Evolutionary conservation across 2,888 invertebrate genomes (phyloP).

Genomic region (Xanthia icteritia): DNA sequence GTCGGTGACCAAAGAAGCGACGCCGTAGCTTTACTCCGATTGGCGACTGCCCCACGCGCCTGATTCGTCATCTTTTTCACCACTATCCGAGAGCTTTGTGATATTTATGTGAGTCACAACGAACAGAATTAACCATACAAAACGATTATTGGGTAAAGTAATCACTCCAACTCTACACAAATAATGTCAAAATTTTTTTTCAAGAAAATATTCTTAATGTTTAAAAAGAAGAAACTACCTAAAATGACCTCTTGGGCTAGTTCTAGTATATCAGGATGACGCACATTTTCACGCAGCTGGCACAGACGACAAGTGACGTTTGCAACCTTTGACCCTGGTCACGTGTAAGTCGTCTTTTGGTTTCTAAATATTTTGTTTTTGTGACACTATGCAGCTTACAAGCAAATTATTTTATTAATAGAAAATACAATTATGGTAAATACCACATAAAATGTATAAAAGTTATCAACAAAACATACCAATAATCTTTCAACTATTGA

Average conservation of each 20-base stretch:
- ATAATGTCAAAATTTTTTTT: too few relatives aligned
- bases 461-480: conserved; percentile 23
- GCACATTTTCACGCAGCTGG: conserved; percentile 61
- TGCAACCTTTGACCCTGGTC: conserved; percentile 73
- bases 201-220: not conserved
- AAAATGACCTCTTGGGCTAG: conserved; percentile 31
- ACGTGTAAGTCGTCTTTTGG: conserved; percentile 60
- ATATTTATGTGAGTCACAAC: conserved; percentile 70
- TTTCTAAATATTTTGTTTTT: conserved; percentile 18
- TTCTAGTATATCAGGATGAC: conserved; percentile 49
- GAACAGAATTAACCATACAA: conserved; percentile 17
- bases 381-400: not conserved
- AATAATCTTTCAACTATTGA: conserved; percentile 43
- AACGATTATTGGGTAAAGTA: conserved; percentile 7
- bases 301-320: conserved; percentile 66
- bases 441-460: not conserved
- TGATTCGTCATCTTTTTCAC: conserved; percentile 84
- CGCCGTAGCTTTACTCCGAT: conserved; percentile 72
- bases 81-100: conserved; percentile 73
- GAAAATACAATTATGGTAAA: not conserved
- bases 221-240: not conserved
- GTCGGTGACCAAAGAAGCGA: conserved; percentile 85
- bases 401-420: not conserved
- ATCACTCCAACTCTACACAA: not conserved
- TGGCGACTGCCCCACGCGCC: conserved; percentile 81